Evolutionary conservation across 2,797 vertebrate species (phyloP).

Genomic region (Sebastes trivittatus): DNA sequence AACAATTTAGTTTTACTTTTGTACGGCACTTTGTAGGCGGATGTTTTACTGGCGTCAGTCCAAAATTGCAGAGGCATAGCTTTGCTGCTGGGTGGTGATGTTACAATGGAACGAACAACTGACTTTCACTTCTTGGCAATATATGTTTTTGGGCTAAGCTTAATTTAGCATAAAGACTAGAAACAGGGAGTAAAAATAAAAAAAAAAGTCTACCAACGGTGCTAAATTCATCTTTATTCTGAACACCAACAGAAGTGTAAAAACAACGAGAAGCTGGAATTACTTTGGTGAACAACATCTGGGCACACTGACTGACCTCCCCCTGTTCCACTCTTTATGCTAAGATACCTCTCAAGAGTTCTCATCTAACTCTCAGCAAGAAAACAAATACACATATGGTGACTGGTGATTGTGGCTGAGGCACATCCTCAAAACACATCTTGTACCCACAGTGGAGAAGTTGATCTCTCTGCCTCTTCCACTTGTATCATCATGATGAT

Average conservation of each 20-base stretch:
- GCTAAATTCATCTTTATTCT: not conserved
- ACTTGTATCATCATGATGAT: not conserved
- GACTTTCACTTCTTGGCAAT: no score
- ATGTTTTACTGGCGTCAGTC: not conserved
- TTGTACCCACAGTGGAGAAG: slow-evolving; percentile 2
- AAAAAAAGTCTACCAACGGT: not conserved
- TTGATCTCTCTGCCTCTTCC: slow-evolving; percentile 20
- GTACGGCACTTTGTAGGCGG: no score
- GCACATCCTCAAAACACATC: slow-evolving; percentile 43
- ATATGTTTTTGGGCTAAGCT: no score
- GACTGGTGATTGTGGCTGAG: slow-evolving; percentile 1
- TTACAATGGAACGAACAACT: not conserved
- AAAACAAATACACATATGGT: not conserved
- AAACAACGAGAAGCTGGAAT: no score
- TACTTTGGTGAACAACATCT: not conserved
- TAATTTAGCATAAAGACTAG: not conserved
- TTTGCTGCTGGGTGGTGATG: not conserved
- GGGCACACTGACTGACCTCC: not conserved
- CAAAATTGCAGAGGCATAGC: not conserved
- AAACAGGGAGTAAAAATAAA: not conserved
- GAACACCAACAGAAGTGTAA: not conserved
- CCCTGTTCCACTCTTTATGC: not conserved
- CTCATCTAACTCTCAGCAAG: not conserved
- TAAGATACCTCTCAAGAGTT: not conserved
- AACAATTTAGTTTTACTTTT: no score